Evolutionary conservation across 2,113 vertebrate genomes (phyloP), one percentile per base, ranked within the genome.

Genomic region (Protobothrops mucrosquamatus): DNA sequence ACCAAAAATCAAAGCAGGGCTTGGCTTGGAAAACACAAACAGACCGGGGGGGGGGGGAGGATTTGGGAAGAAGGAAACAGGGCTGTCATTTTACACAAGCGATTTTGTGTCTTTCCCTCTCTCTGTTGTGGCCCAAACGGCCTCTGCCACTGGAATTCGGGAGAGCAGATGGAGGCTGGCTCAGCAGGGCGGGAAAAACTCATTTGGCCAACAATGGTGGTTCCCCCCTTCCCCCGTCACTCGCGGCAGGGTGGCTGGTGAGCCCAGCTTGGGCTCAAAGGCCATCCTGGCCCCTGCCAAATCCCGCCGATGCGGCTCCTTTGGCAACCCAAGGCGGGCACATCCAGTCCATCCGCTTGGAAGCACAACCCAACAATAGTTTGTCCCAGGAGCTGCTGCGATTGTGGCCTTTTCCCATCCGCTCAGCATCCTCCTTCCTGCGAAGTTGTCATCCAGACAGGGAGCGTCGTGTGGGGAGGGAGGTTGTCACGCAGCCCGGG

Each of bases 91-190:
- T 81, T 81, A 3, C 69, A 20, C 15, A 81, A 81, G 18, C n/a
- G 2, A 8, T 34, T 39, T 34, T 14, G 29, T 12, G 1, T n/a
- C 10, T 64, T 10, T 11, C 11, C 14, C 26, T 29, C 3, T 64
- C 10, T 26, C 26, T n/a, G 61, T 29, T n/a, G 29, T 20, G 18
- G n/a, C 34, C 69, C 59, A 69, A 94, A 90, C 69, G 91, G 11
- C 29, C 61, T 92, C 96, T 91, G 90, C 87, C 89, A 87, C 90
- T 39, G 94, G 91, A 95, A 97, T 94, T 92, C 94, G 93, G 20
- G 89, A 94, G 97, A 96, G 93, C 97, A 97, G 97, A 97, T 97
- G 97, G 97, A 95, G 95, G 91, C 54, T 94, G 55, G 90, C 94
- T 87, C 97, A 96, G 93, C 94, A 22, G 93, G 96, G 96, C 96